Evolutionary conservation across 2,797 vertebrate genomes (phyloP).

Genomic region (Chelonia mydas): DNA sequence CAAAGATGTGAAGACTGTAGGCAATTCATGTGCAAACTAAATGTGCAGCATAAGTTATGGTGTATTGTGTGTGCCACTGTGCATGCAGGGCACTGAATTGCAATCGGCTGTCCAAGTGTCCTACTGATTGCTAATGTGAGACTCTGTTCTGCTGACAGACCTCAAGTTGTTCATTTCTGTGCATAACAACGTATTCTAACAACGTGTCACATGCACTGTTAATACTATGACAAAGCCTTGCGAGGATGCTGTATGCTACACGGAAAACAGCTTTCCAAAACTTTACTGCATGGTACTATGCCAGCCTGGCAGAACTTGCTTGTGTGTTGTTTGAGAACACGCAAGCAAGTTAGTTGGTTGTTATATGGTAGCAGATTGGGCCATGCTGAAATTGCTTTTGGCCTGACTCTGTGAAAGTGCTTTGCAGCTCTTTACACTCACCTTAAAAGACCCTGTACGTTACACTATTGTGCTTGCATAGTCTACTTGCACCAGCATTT

Average conservation of each 20-base stretch:
- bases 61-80: fast-evolving
- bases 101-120: neutral
- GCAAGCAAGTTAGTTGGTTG: neutral
- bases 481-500: constrained; percentile 60
- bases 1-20: fast-evolving
- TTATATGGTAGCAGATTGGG: constrained; percentile 43
- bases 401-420: constrained; percentile 40
- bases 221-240: neutral
- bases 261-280: constrained; percentile 16
- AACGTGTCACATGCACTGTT: neutral
- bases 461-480: neutral
- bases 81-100: fast-evolving
- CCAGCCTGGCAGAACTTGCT: constrained; percentile 34
- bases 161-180: neutral
- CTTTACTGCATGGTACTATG: neutral
- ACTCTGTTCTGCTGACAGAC: neutral
- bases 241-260: neutral
- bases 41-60: neutral
- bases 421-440: neutral
- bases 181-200: fast-evolving
- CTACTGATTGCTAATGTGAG: fast-evolving
- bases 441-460: constrained; percentile 50
- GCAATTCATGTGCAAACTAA: neutral
- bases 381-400: neutral
- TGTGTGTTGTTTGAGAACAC: constrained; percentile 15